phyloP scores from a whole-genome alignment of 2,113 vertebrate species.

The Mus musculus region DNA sequence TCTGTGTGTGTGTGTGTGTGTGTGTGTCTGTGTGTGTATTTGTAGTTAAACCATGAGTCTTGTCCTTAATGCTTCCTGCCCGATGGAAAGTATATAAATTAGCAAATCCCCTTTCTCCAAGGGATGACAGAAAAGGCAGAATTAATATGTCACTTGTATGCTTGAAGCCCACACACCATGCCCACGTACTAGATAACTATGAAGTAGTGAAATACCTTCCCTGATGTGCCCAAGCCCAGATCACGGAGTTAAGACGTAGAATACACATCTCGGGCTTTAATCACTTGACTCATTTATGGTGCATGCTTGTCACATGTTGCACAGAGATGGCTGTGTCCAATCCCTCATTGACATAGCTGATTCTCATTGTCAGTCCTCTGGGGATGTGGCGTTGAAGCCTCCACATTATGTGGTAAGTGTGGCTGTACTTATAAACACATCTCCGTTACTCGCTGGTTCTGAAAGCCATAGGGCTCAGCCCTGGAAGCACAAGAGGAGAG shows the following conservation, averaged over 20 bases:
- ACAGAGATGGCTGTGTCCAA: background rate
- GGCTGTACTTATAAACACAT: conserved; percentile 43
- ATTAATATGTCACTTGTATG: rapidly evolving
- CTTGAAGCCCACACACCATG: background rate
- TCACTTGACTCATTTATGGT: background rate
- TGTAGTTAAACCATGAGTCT: background rate
- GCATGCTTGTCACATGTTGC: background rate
- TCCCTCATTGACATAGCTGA: conserved; percentile 53
- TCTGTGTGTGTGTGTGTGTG: too few species aligned
- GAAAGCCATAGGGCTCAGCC: background rate
- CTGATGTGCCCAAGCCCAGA: background rate
- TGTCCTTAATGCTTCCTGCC: background rate
- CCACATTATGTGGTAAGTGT: background rate
- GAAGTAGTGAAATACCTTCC: background rate
- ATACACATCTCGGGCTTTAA: background rate
- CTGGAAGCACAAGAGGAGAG: background rate
- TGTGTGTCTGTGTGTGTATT: too few species aligned
- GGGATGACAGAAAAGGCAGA: background rate
- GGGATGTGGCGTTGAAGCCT: background rate
- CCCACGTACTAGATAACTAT: background rate
- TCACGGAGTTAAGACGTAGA: background rate
- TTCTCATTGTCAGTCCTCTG: conserved; percentile 35
- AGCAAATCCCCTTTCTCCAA: background rate
- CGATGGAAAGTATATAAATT: background rate
- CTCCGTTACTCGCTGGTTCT: background rate